Conservation (phyloP, 2,113 vertebrate species). For the Amblyopsis rosae region DNA sequence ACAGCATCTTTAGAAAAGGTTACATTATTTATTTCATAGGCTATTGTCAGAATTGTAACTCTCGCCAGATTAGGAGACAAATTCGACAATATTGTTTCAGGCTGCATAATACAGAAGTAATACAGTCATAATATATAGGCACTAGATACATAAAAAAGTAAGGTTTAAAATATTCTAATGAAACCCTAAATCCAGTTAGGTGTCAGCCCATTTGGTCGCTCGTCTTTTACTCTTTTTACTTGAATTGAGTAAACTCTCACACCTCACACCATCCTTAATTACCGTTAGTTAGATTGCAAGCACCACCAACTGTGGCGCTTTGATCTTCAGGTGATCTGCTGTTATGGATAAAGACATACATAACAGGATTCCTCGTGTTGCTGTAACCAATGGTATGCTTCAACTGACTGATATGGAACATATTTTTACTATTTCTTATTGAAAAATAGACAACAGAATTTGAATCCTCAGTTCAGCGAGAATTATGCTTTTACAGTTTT, state of each 20-base stretch:
- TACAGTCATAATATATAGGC: no score
- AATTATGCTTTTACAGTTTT: background rate
- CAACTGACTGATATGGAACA: conserved; percentile 29
- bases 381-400: conserved; percentile 21
- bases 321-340: conserved; percentile 50
- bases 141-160: background rate
- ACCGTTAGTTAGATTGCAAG: background rate
- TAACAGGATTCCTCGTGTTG: no score
- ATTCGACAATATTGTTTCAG: background rate
- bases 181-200: conserved; percentile 30
- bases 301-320: conserved; percentile 52
- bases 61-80: background rate
- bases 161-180: conserved; percentile 31
- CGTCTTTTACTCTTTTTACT: conserved; percentile 39
- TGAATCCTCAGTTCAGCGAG: no score
- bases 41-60: background rate
- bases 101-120: no score
- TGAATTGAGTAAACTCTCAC: conserved; percentile 57
- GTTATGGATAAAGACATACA: conserved; percentile 10
- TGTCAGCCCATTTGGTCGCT: conserved; percentile 64
- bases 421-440: no score
- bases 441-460: no score
- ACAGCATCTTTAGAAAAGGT: no score
- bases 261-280: conserved; percentile 26
- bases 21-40: background rate